Percentiles rank a stretch among this genome's conserved stretches.
These are phyloP conservation scores for Tholera decimalis DNA, from an alignment of 2,888 invertebrate species.

Conservation along the genomic window DNA sequence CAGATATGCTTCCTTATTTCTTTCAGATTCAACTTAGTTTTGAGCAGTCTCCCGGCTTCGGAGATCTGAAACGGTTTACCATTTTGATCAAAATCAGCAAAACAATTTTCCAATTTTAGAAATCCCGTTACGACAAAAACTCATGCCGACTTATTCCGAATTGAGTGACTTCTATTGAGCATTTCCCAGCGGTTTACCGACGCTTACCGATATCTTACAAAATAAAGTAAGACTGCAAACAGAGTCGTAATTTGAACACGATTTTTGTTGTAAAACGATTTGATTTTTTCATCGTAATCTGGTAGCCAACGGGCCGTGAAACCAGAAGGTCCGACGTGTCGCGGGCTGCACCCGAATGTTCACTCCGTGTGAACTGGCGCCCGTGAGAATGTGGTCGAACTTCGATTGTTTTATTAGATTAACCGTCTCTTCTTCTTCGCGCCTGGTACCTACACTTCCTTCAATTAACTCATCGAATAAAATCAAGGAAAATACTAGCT, in stretches of 20 bases:
- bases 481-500: constrained; percentile 4
- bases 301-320: constrained; percentile 85
- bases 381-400: constrained; percentile 86
- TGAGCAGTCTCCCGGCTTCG: background rate
- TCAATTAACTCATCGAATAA: background rate
- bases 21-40: constrained; percentile 8
- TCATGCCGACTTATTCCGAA: constrained; percentile 35
- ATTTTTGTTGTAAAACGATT: constrained; percentile 64
- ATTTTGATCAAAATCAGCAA: constrained; percentile 35
- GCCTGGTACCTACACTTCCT: constrained; percentile 27
- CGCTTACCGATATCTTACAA: constrained; percentile 66
- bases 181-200: constrained; percentile 70
- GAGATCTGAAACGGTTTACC: background rate
- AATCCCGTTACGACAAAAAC: constrained; percentile 53
- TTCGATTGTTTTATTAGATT: constrained; percentile 68
- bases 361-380: constrained; percentile 77
- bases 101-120: constrained; percentile 49
- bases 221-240: constrained; percentile 66
- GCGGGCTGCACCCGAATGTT: constrained; percentile 76
- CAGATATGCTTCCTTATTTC: constrained; percentile 9
- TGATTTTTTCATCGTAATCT: constrained; percentile 68
- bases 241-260: constrained; percentile 66
- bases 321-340: constrained; percentile 84
- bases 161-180: constrained; percentile 59
- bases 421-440: constrained; percentile 21